Conservation (phyloP, 1,140 invertebrate genomes). For the Conus betulinus region DNA sequence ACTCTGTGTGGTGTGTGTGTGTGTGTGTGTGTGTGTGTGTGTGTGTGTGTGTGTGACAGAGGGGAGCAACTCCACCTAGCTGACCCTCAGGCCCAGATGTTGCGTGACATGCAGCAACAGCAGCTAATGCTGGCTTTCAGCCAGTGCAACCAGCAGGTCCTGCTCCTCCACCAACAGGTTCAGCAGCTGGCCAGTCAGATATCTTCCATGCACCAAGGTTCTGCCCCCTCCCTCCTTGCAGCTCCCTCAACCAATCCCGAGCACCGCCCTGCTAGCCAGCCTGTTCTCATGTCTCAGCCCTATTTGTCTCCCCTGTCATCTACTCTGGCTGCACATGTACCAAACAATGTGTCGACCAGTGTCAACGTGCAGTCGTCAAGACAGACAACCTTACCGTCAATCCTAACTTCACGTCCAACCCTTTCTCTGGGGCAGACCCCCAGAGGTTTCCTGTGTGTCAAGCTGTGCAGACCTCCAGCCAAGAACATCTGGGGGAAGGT, state of each 20-base stretch:
- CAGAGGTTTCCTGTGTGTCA: slow-evolving; percentile 22
- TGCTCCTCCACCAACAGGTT: slow-evolving; percentile 47
- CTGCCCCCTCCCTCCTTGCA: neutral
- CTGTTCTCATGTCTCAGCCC: slow-evolving; percentile 12
- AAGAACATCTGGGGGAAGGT: neutral
- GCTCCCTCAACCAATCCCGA: neutral
- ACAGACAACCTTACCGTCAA: slow-evolving; percentile 43
- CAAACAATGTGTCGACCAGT: slow-evolving; percentile 30
- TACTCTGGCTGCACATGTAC: slow-evolving; percentile 29
- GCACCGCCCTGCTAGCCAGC: neutral
- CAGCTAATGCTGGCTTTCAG: slow-evolving; percentile 69
- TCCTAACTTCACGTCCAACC: slow-evolving; percentile 30
- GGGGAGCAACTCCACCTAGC: neutral
- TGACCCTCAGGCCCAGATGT: slow-evolving; percentile 47
- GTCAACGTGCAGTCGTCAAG: slow-evolving; percentile 39
- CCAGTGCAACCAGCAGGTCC: slow-evolving; percentile 70
- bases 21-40: slow-evolving; percentile 2
- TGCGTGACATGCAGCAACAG: slow-evolving; percentile 67
- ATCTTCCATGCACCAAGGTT: slow-evolving; percentile 17
- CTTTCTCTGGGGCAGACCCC: neutral
- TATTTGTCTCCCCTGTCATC: slow-evolving; percentile 34
- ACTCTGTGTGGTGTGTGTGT: neutral
- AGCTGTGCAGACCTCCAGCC: slow-evolving; percentile 25
- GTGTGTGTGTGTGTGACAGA: neutral
- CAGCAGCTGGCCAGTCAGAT: slow-evolving; percentile 28